Evolutionary conservation across 2,113 vertebrate genomes (phyloP).

Genomic region (Nibea coibor): DNA sequence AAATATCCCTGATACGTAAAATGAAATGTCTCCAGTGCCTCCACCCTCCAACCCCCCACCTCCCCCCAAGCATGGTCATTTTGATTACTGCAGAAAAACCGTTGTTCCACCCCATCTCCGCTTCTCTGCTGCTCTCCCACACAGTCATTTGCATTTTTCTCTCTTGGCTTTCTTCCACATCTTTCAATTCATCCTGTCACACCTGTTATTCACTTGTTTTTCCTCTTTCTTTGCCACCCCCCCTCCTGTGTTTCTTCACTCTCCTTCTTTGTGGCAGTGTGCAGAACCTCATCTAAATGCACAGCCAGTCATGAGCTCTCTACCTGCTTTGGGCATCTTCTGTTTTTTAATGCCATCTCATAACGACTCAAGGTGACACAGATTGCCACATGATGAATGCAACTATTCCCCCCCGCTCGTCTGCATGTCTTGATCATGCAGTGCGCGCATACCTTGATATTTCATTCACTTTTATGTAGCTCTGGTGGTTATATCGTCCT

Average conservation of each 20-base stretch:
- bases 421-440: neutral
- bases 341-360: conserved; percentile 19
- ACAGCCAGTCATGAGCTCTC: conserved; percentile 54
- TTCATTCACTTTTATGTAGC: conserved; percentile 63
- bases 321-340: conserved; percentile 68
- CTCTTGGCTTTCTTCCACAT: conserved; percentile 63
- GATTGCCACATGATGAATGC: conserved; percentile 18
- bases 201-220: conserved; percentile 77
- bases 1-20: conserved; percentile 49
- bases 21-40: conserved; percentile 37
- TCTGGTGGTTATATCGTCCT: conserved; percentile 53
- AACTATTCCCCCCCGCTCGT: conserved; percentile 7
- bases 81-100: conserved; percentile 63
- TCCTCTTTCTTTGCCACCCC: neutral
- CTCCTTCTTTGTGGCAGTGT: conserved; percentile 39
- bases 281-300: conserved; percentile 72
- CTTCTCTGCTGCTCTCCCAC: conserved; percentile 61
- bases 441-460: conserved; percentile 43
- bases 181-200: conserved; percentile 67
- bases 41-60: neutral
- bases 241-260: conserved; percentile 1
- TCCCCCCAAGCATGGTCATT: conserved; percentile 55
- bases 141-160: conserved; percentile 75
- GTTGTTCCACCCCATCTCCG: conserved; percentile 41
- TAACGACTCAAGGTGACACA: conserved; percentile 29